phyloP scores from a whole-genome alignment of 2,888 invertebrate genomes.

The Pollenia amentaria region DNA sequence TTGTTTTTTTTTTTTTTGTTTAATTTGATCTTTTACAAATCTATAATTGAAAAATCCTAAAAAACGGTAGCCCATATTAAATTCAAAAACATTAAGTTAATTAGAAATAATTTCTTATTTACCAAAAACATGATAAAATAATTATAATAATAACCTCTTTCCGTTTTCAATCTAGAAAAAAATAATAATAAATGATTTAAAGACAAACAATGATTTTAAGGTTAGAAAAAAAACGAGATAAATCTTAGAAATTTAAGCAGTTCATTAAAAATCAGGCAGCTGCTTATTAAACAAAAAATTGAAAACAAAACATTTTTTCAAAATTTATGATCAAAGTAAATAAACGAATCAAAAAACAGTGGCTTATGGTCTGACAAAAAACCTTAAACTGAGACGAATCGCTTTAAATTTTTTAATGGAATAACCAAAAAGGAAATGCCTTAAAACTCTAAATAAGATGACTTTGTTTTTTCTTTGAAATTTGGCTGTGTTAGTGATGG shows the following conservation, averaged over 20 bases:
- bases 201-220: conserved; percentile 32
- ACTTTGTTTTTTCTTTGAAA: conserved; percentile 33
- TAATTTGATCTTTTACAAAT: too few species aligned
- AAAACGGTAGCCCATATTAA: too few species aligned
- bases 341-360: conserved; percentile 43
- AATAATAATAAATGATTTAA: conserved; percentile 33
- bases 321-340: conserved; percentile 52
- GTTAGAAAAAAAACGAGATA: background rate
- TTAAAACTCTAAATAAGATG: conserved; percentile 38
- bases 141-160: conserved; percentile 22
- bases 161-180: conserved; percentile 8
- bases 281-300: conserved; percentile 18
- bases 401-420: conserved; percentile 15
- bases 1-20: too few species aligned
- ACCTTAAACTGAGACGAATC: conserved; percentile 45
- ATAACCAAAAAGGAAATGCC: conserved; percentile 52
- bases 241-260: conserved; percentile 33
- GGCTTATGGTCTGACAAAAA: conserved; percentile 36
- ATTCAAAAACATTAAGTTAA: background rate
- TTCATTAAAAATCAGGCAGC: conserved; percentile 62
- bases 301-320: conserved; percentile 25
- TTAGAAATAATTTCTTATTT: conserved; percentile 51
- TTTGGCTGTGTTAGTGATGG: conserved; percentile 4
- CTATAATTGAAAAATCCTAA: too few species aligned
- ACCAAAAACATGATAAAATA: conserved; percentile 6